phyloP scores from a whole-genome alignment of 2,113 vertebrate species.

The Seriola dumerili region DNA sequence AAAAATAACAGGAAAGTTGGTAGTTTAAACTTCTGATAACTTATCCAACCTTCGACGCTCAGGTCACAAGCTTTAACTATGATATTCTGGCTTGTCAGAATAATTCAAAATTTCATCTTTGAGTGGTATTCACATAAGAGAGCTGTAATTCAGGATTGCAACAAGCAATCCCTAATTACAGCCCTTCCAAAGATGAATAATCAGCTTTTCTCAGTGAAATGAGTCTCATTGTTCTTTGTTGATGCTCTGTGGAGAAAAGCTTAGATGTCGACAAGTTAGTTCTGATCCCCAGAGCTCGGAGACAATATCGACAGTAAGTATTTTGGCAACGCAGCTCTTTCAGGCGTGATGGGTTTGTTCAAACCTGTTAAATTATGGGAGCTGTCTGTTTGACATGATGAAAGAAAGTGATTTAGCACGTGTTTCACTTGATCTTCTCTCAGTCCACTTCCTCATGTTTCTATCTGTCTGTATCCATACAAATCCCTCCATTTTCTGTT shows the following conservation, averaged over 20 bases:
- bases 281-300: slow-evolving; percentile 66
- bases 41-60: background rate
- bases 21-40: background rate
- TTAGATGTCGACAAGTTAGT: slow-evolving; percentile 58
- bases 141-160: background rate
- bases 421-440: slow-evolving; percentile 47
- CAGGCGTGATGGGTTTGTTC: slow-evolving; percentile 58
- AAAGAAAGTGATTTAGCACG: slow-evolving; percentile 35
- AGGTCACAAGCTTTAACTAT: background rate
- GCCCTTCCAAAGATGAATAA: slow-evolving; percentile 28
- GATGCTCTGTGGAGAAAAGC: slow-evolving; percentile 31
- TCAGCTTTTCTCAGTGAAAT: slow-evolving; percentile 37
- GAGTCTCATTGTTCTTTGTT: slow-evolving; percentile 62
- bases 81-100: background rate
- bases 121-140: slow-evolving; percentile 20
- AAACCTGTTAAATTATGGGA: slow-evolving; percentile 54
- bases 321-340: slow-evolving; percentile 58
- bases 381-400: slow-evolving; percentile 45
- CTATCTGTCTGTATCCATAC: background rate
- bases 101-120: slow-evolving; percentile 21
- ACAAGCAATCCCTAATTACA: slow-evolving; percentile 38
- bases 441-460: slow-evolving; percentile 23
- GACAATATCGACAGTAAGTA: slow-evolving; percentile 48
- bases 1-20: background rate
- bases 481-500: background rate